Conservation (phyloP, 2,113 vertebrate species). For the Grammomys dolichurus region DNA sequence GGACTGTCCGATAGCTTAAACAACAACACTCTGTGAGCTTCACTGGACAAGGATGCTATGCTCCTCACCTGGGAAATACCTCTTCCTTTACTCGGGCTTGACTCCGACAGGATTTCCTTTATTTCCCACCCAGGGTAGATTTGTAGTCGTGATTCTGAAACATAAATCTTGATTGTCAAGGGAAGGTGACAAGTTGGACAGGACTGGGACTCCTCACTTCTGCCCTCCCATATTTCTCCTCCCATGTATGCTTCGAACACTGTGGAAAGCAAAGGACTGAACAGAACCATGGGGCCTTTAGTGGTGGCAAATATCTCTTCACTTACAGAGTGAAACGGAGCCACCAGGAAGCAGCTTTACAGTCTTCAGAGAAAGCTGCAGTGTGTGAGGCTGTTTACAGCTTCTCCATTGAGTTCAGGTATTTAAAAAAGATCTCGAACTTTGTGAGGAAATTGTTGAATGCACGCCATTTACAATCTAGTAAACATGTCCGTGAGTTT, state of each 20-base stretch:
- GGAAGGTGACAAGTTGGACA: background rate
- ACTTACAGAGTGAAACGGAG: background rate
- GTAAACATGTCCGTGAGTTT: background rate
- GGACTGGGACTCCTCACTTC: background rate
- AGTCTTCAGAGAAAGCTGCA: background rate
- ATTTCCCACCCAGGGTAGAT: background rate
- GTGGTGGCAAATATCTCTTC: background rate
- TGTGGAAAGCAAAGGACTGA: background rate
- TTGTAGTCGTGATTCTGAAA: background rate
- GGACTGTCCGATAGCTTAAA: background rate
- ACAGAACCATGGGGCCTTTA: background rate
- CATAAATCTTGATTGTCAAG: background rate
- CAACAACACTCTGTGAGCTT: background rate
- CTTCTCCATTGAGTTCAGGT: background rate
- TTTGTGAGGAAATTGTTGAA: background rate
- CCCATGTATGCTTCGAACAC: background rate
- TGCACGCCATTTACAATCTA: background rate
- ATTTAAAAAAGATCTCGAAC: background rate
- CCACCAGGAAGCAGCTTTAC: background rate
- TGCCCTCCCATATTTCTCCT: background rate
- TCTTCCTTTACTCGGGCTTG: background rate
- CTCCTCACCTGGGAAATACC: background rate
- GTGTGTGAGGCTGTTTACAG: background rate
- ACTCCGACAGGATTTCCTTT: background rate
- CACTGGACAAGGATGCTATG: rapidly evolving